Conservation (phyloP, 2,888 invertebrate species). For the Rhamnusium bicolor region DNA sequence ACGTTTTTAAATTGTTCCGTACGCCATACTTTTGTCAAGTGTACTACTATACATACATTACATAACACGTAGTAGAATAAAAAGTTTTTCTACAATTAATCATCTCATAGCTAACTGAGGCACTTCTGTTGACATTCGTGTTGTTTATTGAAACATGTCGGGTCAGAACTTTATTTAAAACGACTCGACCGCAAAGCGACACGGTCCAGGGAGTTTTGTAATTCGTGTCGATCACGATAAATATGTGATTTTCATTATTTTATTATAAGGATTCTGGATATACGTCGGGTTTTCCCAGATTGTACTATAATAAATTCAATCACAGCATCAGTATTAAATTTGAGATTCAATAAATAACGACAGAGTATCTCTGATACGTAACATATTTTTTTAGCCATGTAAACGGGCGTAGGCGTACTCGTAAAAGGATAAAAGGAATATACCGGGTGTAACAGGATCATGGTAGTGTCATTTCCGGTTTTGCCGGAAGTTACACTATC, state of each 20-base stretch:
- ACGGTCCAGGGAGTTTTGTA: background rate
- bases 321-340: too few species aligned
- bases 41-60: too few species aligned
- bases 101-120: background rate
- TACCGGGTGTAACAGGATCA: too few species aligned
- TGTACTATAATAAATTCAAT: background rate
- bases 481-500: too few species aligned
- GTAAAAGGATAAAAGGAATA: too few species aligned
- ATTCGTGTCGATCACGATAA: conserved; percentile 3
- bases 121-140: background rate
- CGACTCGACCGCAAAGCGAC: background rate
- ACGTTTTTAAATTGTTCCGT: too few species aligned
- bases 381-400: too few species aligned
- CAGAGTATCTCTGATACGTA: too few species aligned
- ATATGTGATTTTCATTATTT: background rate
- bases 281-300: background rate
- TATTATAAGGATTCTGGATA: background rate
- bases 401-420: too few species aligned
- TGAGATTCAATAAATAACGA: too few species aligned
- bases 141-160: conserved; percentile 10
- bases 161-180: conserved; percentile 1
- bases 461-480: too few species aligned
- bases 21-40: too few species aligned
- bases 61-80: background rate
- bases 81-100: background rate